These are phyloP conservation scores for Ciconia nigra DNA, from an alignment of 2,797 vertebrate species.

Conservation along the genomic window DNA sequence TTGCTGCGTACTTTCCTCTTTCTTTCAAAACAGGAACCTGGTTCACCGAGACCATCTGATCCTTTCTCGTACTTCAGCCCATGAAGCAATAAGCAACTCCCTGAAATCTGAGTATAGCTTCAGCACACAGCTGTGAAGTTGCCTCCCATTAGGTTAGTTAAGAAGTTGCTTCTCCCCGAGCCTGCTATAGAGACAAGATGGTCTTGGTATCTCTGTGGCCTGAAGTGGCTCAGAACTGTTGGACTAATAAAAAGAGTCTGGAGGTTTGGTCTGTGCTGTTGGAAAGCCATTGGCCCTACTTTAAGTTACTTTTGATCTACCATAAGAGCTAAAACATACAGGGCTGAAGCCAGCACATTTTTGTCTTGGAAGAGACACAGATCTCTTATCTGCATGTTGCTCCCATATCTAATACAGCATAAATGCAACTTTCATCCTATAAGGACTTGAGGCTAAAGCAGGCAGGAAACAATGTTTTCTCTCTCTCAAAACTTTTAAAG, in stretches of 20 bases:
- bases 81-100: background rate
- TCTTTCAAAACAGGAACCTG: conserved; percentile 50
- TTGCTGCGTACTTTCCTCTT: conserved; percentile 32
- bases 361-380: background rate
- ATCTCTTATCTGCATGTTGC: background rate
- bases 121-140: background rate
- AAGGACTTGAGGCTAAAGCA: conserved; percentile 20
- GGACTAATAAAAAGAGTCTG: background rate
- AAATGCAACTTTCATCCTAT: background rate
- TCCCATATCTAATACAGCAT: background rate
- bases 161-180: background rate
- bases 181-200: background rate
- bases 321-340: background rate
- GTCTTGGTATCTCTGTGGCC: background rate
- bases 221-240: background rate
- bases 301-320: conserved; percentile 9
- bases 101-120: background rate
- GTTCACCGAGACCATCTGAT: background rate
- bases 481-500: background rate
- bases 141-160: background rate
- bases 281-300: background rate
- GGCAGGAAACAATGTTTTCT: background rate
- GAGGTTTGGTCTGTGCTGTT: background rate
- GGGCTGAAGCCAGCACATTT: background rate
- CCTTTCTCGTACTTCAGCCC: background rate